Base-by-base conservation (phyloP, 2,888 invertebrate species). In the Hanleya hanleyi region DNA sequence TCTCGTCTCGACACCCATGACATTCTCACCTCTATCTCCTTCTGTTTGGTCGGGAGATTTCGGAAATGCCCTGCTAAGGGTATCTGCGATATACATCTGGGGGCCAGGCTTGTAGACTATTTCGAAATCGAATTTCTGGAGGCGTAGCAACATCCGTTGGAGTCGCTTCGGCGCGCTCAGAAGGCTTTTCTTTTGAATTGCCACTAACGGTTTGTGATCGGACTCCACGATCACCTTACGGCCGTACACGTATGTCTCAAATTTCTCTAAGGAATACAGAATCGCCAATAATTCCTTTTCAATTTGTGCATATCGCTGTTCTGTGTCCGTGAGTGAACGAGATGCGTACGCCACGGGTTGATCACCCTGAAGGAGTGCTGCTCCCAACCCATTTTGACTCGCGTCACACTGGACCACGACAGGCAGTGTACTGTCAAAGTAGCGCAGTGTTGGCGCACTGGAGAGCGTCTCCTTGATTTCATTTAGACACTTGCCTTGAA, bases 311-410 rank as follows among this genome's bases (percentile, higher is more conserved):
- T 74, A 80, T 26, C 71, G 74, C 36, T 57, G 38, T 65, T 78
- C 77, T 12, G 76, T 67, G 29, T 71, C 50, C 6, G 74, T 78
- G 3, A 83, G 38, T 29, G 80, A 35, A 36, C 77, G 57, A 12
- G 73, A 73, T 15, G 79, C 78, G 71, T 80, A 81, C 5, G 67
- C 73, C 29, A 81, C 64, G n/a, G 79, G 79, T 47, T 78, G 71
- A 29, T 74, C 74, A 18, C 76, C 76, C 49, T 80, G 82, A 32
- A 82, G 33, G 18, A 64, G 9, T 22, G 36, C 32, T 3, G 64
- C 64, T 4, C 61, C 26, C 1, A 57, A 29, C 29, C 81, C 79
- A n/a, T 38, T 41, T 37, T 72, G 33, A 1, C 70, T 71, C 1
- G 74, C 69, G 66, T 82, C 78, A 66, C 71, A 69, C 57, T 77